A percentile compares a stretch with the other conserved stretches of the same genome.
These are phyloP conservation scores for Podarcis siculus DNA, from an alignment of 2,797 vertebrate species.

Conservation along the genomic window DNA sequence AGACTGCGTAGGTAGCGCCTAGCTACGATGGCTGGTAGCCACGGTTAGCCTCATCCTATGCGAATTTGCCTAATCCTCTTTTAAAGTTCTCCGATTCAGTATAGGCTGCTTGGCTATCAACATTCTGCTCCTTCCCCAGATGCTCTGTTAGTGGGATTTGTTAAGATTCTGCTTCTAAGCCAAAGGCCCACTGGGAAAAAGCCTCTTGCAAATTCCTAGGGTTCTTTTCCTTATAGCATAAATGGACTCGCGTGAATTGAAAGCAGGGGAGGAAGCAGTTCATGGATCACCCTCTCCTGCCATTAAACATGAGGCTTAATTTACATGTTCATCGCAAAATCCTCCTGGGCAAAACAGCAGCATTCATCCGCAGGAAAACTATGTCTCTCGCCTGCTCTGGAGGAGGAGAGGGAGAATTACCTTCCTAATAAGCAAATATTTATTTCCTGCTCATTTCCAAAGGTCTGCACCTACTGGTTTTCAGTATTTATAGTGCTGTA, in stretches of 20 bases:
- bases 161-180: neutral
- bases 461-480: neutral
- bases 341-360: neutral
- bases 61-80: too few species aligned
- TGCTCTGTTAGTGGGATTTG: neutral
- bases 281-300: neutral
- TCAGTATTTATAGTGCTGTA: too few species aligned
- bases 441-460: neutral
- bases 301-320: neutral
- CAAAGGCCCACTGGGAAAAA: neutral
- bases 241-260: neutral
- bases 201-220: neutral
- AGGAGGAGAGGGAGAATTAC: neutral
- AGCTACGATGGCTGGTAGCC: too few species aligned
- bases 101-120: neutral
- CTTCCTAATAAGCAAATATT: neutral
- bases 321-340: neutral
- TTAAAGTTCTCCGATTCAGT: too few species aligned
- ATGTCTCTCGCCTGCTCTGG: too few species aligned
- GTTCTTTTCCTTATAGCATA: neutral
- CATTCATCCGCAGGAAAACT: neutral
- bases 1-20: too few species aligned
- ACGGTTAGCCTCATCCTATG: too few species aligned
- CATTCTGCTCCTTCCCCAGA: neutral
- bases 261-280: neutral